Evolutionary conservation across 2,797 vertebrate species (phyloP).

Genomic region (Malacoctenus gilli): DNA sequence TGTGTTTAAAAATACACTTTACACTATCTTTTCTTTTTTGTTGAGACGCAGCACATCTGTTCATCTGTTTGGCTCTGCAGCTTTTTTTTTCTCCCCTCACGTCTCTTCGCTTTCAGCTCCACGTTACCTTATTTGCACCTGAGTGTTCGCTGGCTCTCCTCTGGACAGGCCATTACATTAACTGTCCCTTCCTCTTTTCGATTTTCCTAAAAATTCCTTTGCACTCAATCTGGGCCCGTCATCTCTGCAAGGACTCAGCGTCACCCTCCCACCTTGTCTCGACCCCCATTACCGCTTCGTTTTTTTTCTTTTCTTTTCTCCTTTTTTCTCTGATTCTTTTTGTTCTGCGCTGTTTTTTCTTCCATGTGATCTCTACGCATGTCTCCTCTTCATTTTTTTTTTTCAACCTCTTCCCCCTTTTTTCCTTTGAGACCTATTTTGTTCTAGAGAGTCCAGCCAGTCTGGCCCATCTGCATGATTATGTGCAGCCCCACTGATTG

Average conservation of each 20-base stretch:
- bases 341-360: conserved; percentile 8
- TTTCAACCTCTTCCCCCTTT: not conserved
- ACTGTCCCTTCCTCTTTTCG: not conserved
- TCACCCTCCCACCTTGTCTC: not conserved
- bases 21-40: no score
- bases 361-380: not conserved
- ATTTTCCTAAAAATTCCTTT: conserved; percentile 1
- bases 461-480: conserved; percentile 61
- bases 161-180: conserved; percentile 5
- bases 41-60: no score
- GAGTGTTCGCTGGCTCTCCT: no score
- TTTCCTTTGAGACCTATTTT: conserved; percentile 37
- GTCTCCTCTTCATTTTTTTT: conserved; percentile 1
- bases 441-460: conserved; percentile 60
- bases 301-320: conserved; percentile 19
- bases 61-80: no score
- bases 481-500: conserved; percentile 60
- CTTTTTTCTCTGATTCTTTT: conserved; percentile 4
- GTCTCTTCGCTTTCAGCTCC: conserved; percentile 3
- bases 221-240: conserved; percentile 9
- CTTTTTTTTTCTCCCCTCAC: conserved; percentile 9
- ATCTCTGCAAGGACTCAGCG: conserved; percentile 9
- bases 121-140: no score
- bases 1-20: no score
- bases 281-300: conserved; percentile 7